Evolutionary conservation across 2,888 invertebrate species (phyloP).

Genomic region (Muschampia plurimacula): DNA sequence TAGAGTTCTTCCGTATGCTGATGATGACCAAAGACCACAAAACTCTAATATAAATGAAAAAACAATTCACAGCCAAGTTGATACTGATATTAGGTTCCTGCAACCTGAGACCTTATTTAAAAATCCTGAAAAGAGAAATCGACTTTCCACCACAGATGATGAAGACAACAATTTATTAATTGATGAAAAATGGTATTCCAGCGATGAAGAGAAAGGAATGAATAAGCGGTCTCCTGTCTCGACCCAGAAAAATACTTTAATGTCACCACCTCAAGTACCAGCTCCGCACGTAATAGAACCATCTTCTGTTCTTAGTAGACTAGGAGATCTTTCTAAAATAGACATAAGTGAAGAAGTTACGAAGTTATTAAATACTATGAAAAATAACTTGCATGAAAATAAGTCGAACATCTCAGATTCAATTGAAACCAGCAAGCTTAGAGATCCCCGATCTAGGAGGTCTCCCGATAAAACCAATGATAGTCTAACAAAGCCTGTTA

Average conservation of each 20-base stretch:
- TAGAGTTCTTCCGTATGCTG: constrained; percentile 76
- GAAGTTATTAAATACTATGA: constrained; percentile 88
- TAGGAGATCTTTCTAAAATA: constrained; percentile 90
- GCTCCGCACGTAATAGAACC: constrained; percentile 84
- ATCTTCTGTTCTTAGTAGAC: constrained; percentile 84
- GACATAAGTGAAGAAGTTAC: constrained; percentile 91
- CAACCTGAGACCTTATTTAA: constrained; percentile 79
- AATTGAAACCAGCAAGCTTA: constrained; percentile 51
- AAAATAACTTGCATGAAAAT: constrained; percentile 75
- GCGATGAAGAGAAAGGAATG: constrained; percentile 89
- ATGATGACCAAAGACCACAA: constrained; percentile 57
- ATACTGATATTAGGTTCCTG: constrained; percentile 79
- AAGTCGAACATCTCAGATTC: constrained; percentile 55
- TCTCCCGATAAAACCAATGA: constrained; percentile 71
- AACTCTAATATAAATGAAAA: constrained; percentile 51
- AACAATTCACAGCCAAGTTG: constrained; percentile 62
- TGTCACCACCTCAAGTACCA: constrained; percentile 61
- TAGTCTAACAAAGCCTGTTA: constrained; percentile 51
- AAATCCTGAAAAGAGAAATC: constrained; percentile 75
- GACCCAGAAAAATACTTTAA: constrained; percentile 60
- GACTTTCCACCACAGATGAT: constrained; percentile 83
- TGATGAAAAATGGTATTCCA: constrained; percentile 92
- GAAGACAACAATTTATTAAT: constrained; percentile 86
- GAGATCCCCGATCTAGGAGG: constrained; percentile 74
- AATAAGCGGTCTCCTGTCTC: constrained; percentile 75